Conservation (phyloP, 1,140 invertebrate species). For the Mizuhopecten yessoensis region DNA sequence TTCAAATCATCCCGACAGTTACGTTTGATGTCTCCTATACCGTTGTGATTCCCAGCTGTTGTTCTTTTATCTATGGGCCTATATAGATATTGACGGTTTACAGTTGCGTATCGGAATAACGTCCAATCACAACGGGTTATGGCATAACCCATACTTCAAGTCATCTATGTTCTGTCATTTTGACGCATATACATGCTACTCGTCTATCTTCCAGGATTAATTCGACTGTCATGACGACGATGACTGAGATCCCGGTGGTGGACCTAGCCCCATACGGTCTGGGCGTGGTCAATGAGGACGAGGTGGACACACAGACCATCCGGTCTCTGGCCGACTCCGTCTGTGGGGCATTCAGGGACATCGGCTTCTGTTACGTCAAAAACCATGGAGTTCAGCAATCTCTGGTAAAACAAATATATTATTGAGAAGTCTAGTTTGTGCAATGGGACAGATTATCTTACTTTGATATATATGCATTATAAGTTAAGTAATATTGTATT, state of each 20-base stretch:
- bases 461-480: too few relatives aligned
- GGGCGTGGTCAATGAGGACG: background rate
- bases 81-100: too few relatives aligned
- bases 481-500: too few relatives aligned
- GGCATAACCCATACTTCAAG: too few relatives aligned
- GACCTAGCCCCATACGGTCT: conserved; percentile 51
- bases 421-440: background rate
- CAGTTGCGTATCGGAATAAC: too few relatives aligned
- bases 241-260: conserved; percentile 56
- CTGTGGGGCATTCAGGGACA: conserved; percentile 53
- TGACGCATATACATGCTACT: too few relatives aligned
- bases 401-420: conserved; percentile 12
- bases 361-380: conserved; percentile 66
- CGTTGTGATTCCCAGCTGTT: too few relatives aligned
- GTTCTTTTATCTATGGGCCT: too few relatives aligned
- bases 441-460: background rate
- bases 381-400: conserved; percentile 57
- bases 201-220: background rate
- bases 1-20: too few relatives aligned
- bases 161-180: too few relatives aligned
- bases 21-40: too few relatives aligned
- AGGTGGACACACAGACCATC: background rate
- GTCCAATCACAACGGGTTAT: too few relatives aligned
- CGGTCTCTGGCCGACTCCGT: conserved; percentile 46
- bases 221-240: background rate